Evolutionary conservation across 2,113 vertebrate species (phyloP).

Genomic region (Cynocephalus volans): DNA sequence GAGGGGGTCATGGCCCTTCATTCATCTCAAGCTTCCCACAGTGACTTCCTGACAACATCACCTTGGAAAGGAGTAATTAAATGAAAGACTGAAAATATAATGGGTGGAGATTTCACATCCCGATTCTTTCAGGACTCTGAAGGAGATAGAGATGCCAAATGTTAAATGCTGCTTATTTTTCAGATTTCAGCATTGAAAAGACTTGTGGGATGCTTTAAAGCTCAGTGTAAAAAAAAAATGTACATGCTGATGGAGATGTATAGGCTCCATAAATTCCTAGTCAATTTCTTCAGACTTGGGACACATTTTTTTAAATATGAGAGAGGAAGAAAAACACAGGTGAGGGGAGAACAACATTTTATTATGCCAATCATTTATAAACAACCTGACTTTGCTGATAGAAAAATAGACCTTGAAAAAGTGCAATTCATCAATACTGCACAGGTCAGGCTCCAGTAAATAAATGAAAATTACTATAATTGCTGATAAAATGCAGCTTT

Average conservation of each 20-base stretch:
- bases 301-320: slow-evolving; percentile 69
- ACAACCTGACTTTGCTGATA: slow-evolving; percentile 82
- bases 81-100: slow-evolving; percentile 59
- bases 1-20: neutral
- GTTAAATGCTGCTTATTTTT: slow-evolving; percentile 46
- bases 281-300: slow-evolving; percentile 66
- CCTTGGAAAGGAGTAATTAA: slow-evolving; percentile 56
- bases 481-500: slow-evolving; percentile 86
- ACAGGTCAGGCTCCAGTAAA: slow-evolving; percentile 86
- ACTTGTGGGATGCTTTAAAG: slow-evolving; percentile 53
- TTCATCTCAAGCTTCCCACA: neutral
- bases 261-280: slow-evolving; percentile 57
- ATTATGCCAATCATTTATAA: slow-evolving; percentile 79
- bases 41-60: slow-evolving; percentile 53
- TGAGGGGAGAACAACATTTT: slow-evolving; percentile 43
- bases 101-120: slow-evolving; percentile 55
- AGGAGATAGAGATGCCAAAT: slow-evolving; percentile 36
- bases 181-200: slow-evolving; percentile 55
- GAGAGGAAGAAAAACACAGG: neutral
- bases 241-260: slow-evolving; percentile 22
- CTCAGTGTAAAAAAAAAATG: slow-evolving; percentile 57
- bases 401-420: slow-evolving; percentile 87
- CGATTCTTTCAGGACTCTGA: slow-evolving; percentile 46
- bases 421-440: slow-evolving; percentile 87
- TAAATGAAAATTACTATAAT: slow-evolving; percentile 87